A percentile compares a stretch with the other conserved stretches of the same genome.
phyloP scores from a whole-genome alignment of 2,888 invertebrate genomes.

The Dendrolimus houi region DNA sequence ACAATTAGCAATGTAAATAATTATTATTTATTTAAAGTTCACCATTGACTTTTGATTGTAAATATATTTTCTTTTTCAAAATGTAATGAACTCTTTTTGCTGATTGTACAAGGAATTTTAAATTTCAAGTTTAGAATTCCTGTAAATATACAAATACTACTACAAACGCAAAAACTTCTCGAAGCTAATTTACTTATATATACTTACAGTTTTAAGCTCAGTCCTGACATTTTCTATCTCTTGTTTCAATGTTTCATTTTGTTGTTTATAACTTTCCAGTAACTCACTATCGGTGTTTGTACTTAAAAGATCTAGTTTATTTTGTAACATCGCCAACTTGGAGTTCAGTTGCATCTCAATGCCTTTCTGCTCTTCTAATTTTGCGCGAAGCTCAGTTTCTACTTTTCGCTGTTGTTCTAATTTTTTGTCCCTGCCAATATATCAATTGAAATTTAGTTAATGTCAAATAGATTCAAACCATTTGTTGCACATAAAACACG shows the following conservation, averaged over 20 bases:
- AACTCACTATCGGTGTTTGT: constrained; percentile 43
- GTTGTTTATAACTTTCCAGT: constrained; percentile 44
- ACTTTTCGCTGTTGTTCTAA: constrained; percentile 57
- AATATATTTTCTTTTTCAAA: too few species aligned
- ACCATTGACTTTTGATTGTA: neutral
- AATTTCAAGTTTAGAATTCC: too few species aligned
- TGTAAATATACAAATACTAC: too few species aligned
- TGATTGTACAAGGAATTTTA: too few species aligned
- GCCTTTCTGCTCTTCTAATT: constrained; percentile 57
- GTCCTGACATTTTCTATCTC: constrained; percentile 46
- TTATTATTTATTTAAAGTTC: neutral
- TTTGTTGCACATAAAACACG: too few species aligned
- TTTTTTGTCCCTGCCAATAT: constrained; percentile 47
- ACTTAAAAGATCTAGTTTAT: constrained; percentile 48
- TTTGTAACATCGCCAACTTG: constrained; percentile 51
- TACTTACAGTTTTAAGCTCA: constrained; percentile 51
- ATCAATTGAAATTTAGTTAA: too few species aligned
- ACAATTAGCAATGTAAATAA: too few species aligned
- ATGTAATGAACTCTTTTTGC: too few species aligned
- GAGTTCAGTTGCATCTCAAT: constrained; percentile 59
- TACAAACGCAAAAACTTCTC: too few species aligned
- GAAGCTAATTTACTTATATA: too few species aligned
- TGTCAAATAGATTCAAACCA: too few species aligned
- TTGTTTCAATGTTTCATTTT: constrained; percentile 46
- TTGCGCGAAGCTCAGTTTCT: constrained; percentile 49